Conservation (phyloP, 92 coral and sea anemone genomes). For the Ricordea florida region DNA sequence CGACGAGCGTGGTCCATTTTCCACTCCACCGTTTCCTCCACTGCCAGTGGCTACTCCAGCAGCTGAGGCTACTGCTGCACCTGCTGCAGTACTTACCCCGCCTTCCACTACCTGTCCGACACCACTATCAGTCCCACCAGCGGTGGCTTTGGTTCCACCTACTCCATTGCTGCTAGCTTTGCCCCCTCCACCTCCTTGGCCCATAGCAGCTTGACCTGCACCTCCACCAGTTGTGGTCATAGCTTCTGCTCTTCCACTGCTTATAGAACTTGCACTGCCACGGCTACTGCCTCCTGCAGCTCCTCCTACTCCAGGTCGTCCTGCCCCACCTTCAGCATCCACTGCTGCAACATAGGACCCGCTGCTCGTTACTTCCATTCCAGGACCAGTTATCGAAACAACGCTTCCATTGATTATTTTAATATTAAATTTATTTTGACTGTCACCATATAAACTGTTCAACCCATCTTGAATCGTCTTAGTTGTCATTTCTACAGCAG, state of each 20-base stretch:
- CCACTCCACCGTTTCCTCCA: too few relatives aligned
- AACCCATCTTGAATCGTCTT: constrained; percentile 11
- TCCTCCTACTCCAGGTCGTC: background rate
- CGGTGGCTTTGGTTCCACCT: constrained; percentile 8
- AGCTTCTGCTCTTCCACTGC: constrained; percentile 6
- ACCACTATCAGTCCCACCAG: constrained; percentile 11
- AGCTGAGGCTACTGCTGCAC: background rate
- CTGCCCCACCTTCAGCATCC: constrained; percentile 40
- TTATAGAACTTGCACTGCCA: constrained; percentile 9
- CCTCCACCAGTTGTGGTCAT: background rate
- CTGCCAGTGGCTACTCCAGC: background rate
- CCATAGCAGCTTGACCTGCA: background rate
- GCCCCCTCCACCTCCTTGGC: background rate
- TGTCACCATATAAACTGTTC: background rate
- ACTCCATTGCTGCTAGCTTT: background rate
- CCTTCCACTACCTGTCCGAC: constrained; percentile 27
- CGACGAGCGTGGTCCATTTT: too few relatives aligned
- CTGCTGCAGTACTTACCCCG: constrained; percentile 9
- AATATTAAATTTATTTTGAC: background rate
- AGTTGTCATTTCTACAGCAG: constrained; percentile 16
- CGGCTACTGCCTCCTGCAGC: constrained; percentile 22
- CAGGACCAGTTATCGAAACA: background rate
- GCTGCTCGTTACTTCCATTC: too few relatives aligned
- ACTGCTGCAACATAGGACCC: constrained; percentile 45
- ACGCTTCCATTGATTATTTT: constrained; percentile 1